Evolutionary conservation across 2,113 vertebrate genomes (phyloP), one percentile per base, ranked within the genome.

Genomic region (Hydrolagus affinis): DNA sequence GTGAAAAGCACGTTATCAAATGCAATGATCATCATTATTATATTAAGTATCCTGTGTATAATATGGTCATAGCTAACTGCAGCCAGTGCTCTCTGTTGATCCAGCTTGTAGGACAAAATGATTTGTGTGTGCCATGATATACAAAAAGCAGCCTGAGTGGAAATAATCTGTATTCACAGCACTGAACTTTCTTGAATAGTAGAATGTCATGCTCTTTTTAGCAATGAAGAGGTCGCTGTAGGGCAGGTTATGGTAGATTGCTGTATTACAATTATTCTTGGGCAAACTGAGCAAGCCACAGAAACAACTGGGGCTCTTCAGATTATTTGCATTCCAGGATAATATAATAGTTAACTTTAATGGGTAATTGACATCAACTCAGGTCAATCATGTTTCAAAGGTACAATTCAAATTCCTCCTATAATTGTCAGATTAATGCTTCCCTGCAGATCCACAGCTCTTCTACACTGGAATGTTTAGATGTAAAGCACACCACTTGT

Each of bases 381-480:
- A 15, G 17, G 28, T 14, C 59, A 62, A 25, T 32, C 71, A 73
- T 15, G 3, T 64, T 28, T 25, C 77, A 28, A 9, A 62, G 23
- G 25, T 25, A 17, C 12, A 64, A 60, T 80, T 80, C 23, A 80
- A 80, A 80, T 80, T 80, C 59, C 14, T 80, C 59, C 12, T 80
- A 59, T 60, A 80, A 80, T 80, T 80, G 64, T 11, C 60, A 64
- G 64, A 80, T 64, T 64, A 80, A 64, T 28, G 11, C 59, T 80
- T 60, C 25, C 64, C 14, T 30, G 28, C 59, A 64, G 77, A 28
- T 19, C n/a, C 60, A 80, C 62, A 10, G 59, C 59, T 62, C 72
- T 75, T 75, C 3, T 25, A 64, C 23, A 64, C 11, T 80, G 23
- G 32, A 28, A 80, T 62, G 10, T 80, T 80, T 64, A 64, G 77